Base-by-base conservation (phyloP, 2,113 vertebrate species). In the Passer domesticus region DNA sequence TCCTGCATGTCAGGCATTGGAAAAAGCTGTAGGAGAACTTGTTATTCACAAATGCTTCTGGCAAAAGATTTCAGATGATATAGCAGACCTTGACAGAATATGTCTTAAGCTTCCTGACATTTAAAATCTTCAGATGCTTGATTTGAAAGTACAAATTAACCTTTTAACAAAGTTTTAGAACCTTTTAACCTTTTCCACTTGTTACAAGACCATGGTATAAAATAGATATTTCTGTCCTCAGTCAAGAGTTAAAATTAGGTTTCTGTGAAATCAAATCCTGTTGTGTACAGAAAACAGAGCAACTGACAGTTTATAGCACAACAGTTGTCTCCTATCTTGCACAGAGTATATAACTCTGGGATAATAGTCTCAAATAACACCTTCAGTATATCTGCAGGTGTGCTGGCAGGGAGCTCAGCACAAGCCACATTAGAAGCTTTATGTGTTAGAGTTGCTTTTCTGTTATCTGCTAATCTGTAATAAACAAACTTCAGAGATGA, bases 391-490 rank as follows among this genome's bases (percentile, higher is more conserved):
- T 87, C 77, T 95, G 64, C 89, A 72, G 86, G 85, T 95, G 94
- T 75, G 41, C 92, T 97, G 97, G 95, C 94, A 76, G 9, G 20
- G 82, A 78, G 76, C 89, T 95, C 81, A 82, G 83, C 63, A 89
- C 1, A 10, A 94, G 90, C 77, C 28, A 53, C 85, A 62, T 72
- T 64, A 91, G 89, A 77, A 86, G 85, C 90, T 91, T 89, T 93
- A 53, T 69, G 74, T 79, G 24, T 80, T 86, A 64, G 66, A 84
- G 92, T 87, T 84, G 82, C 83, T 69, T 50, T 93, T 68, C 90
- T 96, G 83, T 83, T 90, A 70, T 95, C 92, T 96, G n/a, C 89
- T 84, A 23, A 31, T 90, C 96, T 87, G 95, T 76, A 95, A 82
- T 89, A 96, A 96, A 86, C 62, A 87, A 41, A 78, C 68, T 79